Evolutionary conservation across 2,113 vertebrate species (phyloP).

Genomic region (Ramphastos sulfuratus): DNA sequence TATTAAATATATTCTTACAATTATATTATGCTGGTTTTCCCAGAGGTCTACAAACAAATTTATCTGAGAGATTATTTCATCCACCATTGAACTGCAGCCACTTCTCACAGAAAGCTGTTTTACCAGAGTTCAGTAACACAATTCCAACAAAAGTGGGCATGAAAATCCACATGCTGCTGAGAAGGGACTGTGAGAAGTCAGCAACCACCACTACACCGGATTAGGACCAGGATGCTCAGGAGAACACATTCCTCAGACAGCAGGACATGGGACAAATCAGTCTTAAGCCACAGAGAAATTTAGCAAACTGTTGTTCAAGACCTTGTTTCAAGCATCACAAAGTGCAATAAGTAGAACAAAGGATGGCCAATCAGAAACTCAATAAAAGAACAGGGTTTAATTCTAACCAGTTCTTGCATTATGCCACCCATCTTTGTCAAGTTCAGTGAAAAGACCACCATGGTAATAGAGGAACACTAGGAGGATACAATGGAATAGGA

Average conservation of each 20-base stretch:
- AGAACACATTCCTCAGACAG: neutral
- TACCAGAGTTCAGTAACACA: constrained; percentile 30
- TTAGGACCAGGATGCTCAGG: neutral
- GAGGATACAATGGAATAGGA: neutral
- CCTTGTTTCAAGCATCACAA: neutral
- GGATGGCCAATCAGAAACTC: neutral
- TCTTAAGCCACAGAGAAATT: neutral
- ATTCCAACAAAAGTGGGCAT: neutral
- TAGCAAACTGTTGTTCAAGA: neutral
- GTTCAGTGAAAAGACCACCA: neutral
- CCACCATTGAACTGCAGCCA: constrained; percentile 68
- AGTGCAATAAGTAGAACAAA: neutral
- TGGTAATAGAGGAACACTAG: neutral
- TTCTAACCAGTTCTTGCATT: neutral
- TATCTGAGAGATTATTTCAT: constrained; percentile 66
- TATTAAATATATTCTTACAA: constrained; percentile 68
- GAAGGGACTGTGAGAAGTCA: neutral
- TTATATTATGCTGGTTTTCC: constrained; percentile 37
- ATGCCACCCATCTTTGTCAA: neutral
- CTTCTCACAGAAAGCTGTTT: constrained; percentile 59
- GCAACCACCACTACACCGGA: neutral
- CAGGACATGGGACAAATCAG: neutral
- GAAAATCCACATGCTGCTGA: neutral
- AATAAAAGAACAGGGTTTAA: accelerated
- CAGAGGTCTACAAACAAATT: constrained; percentile 48